Base-by-base conservation (phyloP, 2,888 invertebrate genomes). In the Nephrotoma guestfalica region DNA sequence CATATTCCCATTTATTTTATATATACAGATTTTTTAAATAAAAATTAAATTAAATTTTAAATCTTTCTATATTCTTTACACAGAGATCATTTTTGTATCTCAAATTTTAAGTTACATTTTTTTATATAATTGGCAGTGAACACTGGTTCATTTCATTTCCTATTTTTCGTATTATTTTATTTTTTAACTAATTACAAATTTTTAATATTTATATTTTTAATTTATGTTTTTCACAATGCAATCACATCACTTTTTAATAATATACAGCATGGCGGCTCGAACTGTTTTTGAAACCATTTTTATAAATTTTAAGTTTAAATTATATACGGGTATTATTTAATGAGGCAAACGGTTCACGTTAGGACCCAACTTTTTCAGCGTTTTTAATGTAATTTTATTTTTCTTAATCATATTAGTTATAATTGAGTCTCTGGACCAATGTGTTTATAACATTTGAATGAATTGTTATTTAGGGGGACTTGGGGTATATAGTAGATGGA, bases 81-180 rank as follows among this genome's bases (percentile, higher is more conserved):
- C 71, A 71, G 71, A 71, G 71, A 71, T 71, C 71, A 30, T 30
- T 30, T 71, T 71, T 71, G 7, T 9, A 71, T 71, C 71, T 71
- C 71, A 71, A 71, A 71, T 71, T 9, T 71, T 71, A 71, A 30
- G 9, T 71, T 71, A 71, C 18, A 9, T 71, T 71, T 71, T 71
- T 71, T 71, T 43, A 43, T 71, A 30, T 30, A 71, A 84, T 89
- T 89, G 89, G 89, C 89, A 89, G 89, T 89, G 89, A 89, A 88
- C 88, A 89, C 89, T 89, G 89, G 89, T 89, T 71, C 88, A 88
- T 89, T 88, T 88, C 86, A 86, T 86, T 88, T 88, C 87, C 88
- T 88, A 87, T 85, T 86, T 87, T 87, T 45, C 47, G 43, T 86
- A 43, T 43, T 85, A 30, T 84, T 57, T 41, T 84, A 18, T 84